These are phyloP conservation scores for Zalophus californianus DNA, from an alignment of 2,797 vertebrate species.

Conservation along the genomic window DNA sequence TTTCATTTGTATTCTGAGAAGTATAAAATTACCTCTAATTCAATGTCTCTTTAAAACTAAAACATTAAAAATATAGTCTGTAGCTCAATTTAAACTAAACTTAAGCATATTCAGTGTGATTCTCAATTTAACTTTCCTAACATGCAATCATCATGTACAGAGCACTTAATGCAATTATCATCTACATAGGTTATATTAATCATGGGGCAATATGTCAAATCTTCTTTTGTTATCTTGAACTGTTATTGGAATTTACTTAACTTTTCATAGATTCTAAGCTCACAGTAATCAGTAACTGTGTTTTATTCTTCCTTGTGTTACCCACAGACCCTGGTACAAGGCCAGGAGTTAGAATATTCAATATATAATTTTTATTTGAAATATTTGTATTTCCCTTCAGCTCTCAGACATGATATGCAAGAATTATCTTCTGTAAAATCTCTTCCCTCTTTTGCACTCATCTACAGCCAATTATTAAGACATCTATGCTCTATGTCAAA, in stretches of 20 bases:
- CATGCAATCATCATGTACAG: neutral
- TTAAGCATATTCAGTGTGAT: neutral
- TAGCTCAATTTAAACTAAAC: neutral
- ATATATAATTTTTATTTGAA: neutral
- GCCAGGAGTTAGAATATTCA: neutral
- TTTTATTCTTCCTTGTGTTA: neutral
- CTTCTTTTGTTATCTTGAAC: constrained; percentile 27
- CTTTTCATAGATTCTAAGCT: neutral
- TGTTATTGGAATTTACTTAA: neutral
- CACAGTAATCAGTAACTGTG: neutral
- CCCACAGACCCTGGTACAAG: neutral
- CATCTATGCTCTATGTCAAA: constrained; percentile 54
- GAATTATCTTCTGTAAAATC: constrained; percentile 42
- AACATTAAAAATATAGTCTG: neutral
- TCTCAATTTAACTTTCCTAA: neutral
- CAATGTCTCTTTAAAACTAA: neutral
- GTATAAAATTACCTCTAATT: neutral
- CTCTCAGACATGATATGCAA: constrained; percentile 11
- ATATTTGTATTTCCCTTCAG: constrained; percentile 30
- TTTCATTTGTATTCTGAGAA: constrained; percentile 17
- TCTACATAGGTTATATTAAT: neutral
- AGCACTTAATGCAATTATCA: neutral
- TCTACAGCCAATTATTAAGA: constrained; percentile 64
- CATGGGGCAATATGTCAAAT: neutral
- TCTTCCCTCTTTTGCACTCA: constrained; percentile 16